A percentile compares a stretch with the other conserved stretches of the same genome.
phyloP scores from a whole-genome alignment of 2,113 vertebrate genomes.

The Prunella himalayana region DNA sequence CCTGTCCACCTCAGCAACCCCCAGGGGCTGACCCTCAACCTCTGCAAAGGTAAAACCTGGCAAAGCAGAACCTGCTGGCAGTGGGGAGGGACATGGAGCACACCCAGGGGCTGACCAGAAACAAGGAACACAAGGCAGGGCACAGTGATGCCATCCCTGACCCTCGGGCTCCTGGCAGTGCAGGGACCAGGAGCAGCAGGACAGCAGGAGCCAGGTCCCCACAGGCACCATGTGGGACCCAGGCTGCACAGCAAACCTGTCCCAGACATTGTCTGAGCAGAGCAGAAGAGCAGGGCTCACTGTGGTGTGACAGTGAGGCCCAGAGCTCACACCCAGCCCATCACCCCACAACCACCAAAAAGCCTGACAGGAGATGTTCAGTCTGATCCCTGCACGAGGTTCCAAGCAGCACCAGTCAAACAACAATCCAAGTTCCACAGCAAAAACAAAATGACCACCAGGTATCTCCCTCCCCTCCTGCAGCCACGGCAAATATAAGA shows the following conservation, averaged over 20 bases:
- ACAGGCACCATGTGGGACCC: neutral
- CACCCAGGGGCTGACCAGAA: neutral
- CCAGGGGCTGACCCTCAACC: neutral
- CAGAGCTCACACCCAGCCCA: neutral
- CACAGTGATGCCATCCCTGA: fast-evolving
- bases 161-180: fast-evolving
- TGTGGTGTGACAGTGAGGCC: neutral
- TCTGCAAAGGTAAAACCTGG: neutral
- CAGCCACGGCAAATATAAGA: neutral
- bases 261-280: neutral
- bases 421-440: fast-evolving
- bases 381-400: fast-evolving
- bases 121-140: neutral
- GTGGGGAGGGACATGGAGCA: fast-evolving
- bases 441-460: neutral
- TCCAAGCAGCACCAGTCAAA: neutral
- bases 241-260: neutral
- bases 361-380: neutral
- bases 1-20: neutral
- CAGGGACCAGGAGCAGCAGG: neutral
- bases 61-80: neutral
- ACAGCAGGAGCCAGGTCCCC: neutral
- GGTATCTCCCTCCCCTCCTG: neutral
- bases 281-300: neutral
- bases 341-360: neutral